Evolutionary conservation across 2,888 invertebrate genomes (phyloP), one percentile per base, ranked within the genome.

Genomic region (Didymodactylos carnosus): DNA sequence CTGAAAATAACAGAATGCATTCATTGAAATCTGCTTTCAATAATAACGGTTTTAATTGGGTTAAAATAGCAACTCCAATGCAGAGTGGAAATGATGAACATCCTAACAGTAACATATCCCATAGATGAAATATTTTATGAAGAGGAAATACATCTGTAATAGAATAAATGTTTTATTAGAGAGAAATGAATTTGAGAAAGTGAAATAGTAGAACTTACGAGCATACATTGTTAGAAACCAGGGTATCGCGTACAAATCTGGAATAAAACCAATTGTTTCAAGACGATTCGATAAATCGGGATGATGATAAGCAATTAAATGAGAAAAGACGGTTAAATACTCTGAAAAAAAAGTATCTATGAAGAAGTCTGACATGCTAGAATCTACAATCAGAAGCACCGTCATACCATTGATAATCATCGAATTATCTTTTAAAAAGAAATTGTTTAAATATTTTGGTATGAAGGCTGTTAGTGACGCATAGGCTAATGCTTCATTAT

Each of bases 151-250:
- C 97, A 84, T 98, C 95, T 91, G 49, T 7, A 13, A 8, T 23
- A 78, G 77, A 51, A 78, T 77, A 41, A 35, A 76, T 1, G 23
- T 46, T 39, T 25, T 14, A 23, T 27, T 16, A 69, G 19, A 70
- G n/a, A 39, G 3, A 16, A 10, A 16, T 69, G 39, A 13, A 39
- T 49, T 51, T 19, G n/a, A 39, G 39, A 73, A 25, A 6, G 27
- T 29, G 40, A 16, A 71, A 79, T 88, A 90, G 25, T 25, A 25
- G 23, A 19, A 62, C 62, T 89, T 85, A 94, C 94, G 94, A 75
- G 94, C 94, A 85, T 94, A 97, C 91, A 97, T 94, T 10, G 95
- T 97, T 43, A 97, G 86, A 83, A 95, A 97, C 97, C 97, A 98
- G 0, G 97, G 95, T 82, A 98, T 97, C 27, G 97, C 94, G 84